Base-by-base conservation (phyloP, 1,140 invertebrate species). In the Geopemphigus sp. region DNA sequence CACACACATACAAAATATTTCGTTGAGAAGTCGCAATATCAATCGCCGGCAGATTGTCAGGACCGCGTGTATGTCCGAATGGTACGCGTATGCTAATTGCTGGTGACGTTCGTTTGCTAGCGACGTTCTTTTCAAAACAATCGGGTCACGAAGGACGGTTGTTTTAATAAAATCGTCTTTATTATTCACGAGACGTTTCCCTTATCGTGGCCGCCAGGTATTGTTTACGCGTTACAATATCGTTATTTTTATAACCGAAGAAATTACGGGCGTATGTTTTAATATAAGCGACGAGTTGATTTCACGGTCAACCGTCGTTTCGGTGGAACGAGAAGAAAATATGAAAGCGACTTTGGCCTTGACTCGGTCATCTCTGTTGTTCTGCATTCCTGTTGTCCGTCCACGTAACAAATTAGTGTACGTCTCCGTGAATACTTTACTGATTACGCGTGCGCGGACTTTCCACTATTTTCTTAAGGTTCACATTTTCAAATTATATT, bases 341-440 rank as follows among this genome's bases (percentile, higher is more conserved):
- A 76, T 39, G 73, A 76, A 76, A 76, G 73, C 39, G 54, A 57
- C 73, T 29, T 56, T 56, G 73, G 26, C 73, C 73, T 76, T 76
- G 73, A 76, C 73, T 76, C 53, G 17, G 54, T 57, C 29, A 6
- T 24, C 72, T 29, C 26, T 70, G 53, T 54, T 53, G 17, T 57
- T 39, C 17, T 8, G 53, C 24, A 74, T 74, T 74, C 72, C 72
- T 74, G 19, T 32, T 24, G 22, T 8, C 47, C 15, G 47, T 19
- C 22, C 45, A 45, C 72, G 72, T 74, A 39, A 57, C 72, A 45
- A 74, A 74, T 74, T 45, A 22, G 72, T 74, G 29, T 24, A 5
- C n/a, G 73, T 76, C 26, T 57, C 6, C 15, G 50, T 76, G 73
- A 76, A 76, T 76, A n/a, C 32, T 24, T 15, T 39, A 26, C 73